A percentile compares a stretch with the other conserved stretches of the same genome.
phyloP scores from a whole-genome alignment of 2,888 invertebrate genomes.

The Caenorhabditis drosophilae region DNA sequence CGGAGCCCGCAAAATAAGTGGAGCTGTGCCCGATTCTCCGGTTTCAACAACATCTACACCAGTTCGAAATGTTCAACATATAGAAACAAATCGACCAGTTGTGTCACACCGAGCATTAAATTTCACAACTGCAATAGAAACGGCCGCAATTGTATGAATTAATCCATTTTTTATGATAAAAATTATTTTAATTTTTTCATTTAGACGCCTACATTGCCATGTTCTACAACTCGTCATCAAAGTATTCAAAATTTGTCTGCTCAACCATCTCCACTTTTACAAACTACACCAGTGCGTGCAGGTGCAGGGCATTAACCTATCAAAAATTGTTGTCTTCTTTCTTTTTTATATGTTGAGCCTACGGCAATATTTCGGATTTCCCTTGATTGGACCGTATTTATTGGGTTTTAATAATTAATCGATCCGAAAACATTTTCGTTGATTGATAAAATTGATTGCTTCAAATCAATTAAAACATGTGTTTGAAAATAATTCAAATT shows the following conservation, averaged over 20 bases:
- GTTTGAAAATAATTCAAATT: no score
- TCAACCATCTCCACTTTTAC: conserved; percentile 16
- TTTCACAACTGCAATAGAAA: conserved; percentile 12
- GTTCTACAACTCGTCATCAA: conserved; percentile 6
- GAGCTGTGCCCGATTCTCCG: conserved; percentile 18
- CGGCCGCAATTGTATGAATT: background rate
- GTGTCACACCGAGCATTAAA: conserved; percentile 12
- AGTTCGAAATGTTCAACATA: conserved; percentile 1
- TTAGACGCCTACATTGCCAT: conserved; percentile 7
- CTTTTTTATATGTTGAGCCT: conserved; percentile 6
- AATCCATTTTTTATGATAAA: no score
- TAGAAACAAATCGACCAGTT: background rate
- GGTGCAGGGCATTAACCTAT: conserved; percentile 18
- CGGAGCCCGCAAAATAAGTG: conserved; percentile 7
- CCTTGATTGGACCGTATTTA: no score
- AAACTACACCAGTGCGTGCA: conserved; percentile 34
- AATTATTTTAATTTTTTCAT: no score
- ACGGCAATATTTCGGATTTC: no score
- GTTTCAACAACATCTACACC: conserved; percentile 4
- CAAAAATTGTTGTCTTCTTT: conserved; percentile 1
- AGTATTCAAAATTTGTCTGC: background rate
- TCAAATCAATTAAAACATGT: no score
- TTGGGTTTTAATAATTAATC: no score
- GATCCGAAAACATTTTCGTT: no score
- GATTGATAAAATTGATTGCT: no score